These are phyloP conservation scores for Syrrhaptes paradoxus DNA, from an alignment of 2,113 vertebrate genomes.

Conservation along the genomic window DNA sequence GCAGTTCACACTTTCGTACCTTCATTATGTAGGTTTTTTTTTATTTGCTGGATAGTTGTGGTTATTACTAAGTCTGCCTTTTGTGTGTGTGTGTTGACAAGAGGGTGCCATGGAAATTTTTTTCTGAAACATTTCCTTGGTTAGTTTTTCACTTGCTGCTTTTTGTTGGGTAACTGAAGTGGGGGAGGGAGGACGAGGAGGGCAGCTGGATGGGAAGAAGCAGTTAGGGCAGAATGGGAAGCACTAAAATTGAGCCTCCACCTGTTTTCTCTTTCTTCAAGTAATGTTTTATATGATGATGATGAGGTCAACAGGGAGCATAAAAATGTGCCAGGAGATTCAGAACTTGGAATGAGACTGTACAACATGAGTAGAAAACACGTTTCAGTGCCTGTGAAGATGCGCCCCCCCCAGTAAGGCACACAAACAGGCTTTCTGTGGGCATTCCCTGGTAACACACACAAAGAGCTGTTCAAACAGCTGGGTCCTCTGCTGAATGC, in stretches of 20 bases:
- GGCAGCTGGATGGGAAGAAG: background rate
- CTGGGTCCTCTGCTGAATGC: constrained; percentile 26
- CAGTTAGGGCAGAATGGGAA: background rate
- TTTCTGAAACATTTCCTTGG: background rate
- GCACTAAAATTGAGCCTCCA: background rate
- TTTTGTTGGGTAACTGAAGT: background rate
- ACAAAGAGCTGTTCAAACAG: constrained; percentile 59
- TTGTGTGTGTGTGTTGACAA: background rate
- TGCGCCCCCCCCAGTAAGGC: background rate
- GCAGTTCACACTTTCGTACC: background rate
- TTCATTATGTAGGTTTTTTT: background rate
- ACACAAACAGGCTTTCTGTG: constrained; percentile 47
- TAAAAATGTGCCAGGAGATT: constrained; percentile 32
- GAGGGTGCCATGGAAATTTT: background rate
- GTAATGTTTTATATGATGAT: constrained; percentile 26
- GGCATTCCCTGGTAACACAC: constrained; percentile 34
- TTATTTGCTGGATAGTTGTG: constrained; percentile 3
- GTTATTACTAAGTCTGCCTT: constrained; percentile 14
- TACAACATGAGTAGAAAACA: constrained; percentile 32
- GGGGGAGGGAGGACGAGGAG: background rate
- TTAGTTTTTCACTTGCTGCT: constrained; percentile 26
- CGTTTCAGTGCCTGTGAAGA: background rate
- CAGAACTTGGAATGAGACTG: constrained; percentile 42
- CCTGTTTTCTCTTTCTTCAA: constrained; percentile 44
- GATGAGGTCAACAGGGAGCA: constrained; percentile 30